Evolutionary conservation across 2,797 vertebrate genomes (phyloP).

Genomic region (Premnoplex brunnescens): DNA sequence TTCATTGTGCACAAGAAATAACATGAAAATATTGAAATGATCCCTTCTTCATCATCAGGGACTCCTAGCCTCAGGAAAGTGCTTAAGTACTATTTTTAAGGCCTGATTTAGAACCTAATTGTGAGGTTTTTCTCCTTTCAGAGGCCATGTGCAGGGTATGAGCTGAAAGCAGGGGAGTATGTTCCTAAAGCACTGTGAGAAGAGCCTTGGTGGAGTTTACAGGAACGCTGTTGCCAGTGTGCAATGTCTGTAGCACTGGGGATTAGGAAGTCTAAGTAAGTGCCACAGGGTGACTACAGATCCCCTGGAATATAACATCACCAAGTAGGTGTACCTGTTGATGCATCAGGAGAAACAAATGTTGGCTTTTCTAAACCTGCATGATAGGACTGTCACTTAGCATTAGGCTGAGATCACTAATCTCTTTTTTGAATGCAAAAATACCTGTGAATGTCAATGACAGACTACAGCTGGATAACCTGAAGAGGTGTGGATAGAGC

Average conservation of each 20-base stretch:
- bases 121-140: not conserved
- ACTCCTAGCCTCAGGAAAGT: not conserved
- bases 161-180: not conserved
- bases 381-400: not conserved
- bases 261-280: not conserved
- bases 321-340: not conserved
- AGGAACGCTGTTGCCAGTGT: not conserved
- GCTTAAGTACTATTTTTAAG: not conserved
- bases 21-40: not conserved
- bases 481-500: not conserved
- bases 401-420: not conserved
- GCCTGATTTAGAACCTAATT: not conserved
- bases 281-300: not conserved
- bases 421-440: not conserved
- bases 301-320: not conserved
- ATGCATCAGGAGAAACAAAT: not conserved
- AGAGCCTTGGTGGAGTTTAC: not conserved
- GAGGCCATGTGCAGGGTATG: not conserved
- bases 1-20: not conserved
- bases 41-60: not conserved
- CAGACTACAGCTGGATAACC: not conserved
- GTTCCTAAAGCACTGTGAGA: not conserved
- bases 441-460: not conserved
- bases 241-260: not conserved
- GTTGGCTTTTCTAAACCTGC: not conserved